A percentile compares a stretch with the other conserved stretches of the same genome.
phyloP scores from a whole-genome alignment of 2,113 vertebrate species.

The Blennius ocellaris region DNA sequence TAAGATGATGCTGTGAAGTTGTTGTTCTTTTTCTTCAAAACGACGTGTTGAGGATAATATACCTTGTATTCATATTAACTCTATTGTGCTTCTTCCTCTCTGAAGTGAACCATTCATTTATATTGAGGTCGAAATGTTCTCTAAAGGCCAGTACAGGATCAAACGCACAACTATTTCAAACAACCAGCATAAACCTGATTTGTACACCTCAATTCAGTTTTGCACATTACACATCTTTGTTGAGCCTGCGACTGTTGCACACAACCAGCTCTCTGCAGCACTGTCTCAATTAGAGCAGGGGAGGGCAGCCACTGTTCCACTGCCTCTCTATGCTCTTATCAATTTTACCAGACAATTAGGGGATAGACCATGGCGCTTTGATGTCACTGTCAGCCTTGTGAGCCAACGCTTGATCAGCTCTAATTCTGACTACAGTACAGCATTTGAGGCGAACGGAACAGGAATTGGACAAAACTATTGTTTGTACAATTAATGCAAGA shows the following conservation, averaged over 20 bases:
- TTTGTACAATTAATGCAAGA: conserved; percentile 54
- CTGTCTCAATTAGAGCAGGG: conserved; percentile 35
- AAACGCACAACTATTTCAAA: conserved; percentile 9
- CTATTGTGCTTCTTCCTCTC: not conserved
- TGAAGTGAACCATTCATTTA: not conserved
- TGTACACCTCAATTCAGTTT: conserved; percentile 39
- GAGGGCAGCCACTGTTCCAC: conserved; percentile 44
- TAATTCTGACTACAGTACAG: conserved; percentile 56
- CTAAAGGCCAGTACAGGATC: conserved; percentile 21
- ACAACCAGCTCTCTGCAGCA: conserved; percentile 30
- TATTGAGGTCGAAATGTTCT: conserved; percentile 4
- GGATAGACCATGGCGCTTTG: conserved; percentile 68
- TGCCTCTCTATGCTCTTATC: conserved; percentile 65
- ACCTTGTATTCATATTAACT: not conserved
- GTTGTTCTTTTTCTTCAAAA: no score
- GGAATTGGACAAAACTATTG: conserved; percentile 54
- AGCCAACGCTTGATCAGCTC: conserved; percentile 64
- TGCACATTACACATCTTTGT: conserved; percentile 36
- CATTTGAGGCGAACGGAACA: conserved; percentile 58
- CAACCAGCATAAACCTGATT: not conserved
- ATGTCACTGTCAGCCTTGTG: conserved; percentile 69
- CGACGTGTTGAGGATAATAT: no score
- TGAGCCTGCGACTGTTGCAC: conserved; percentile 19
- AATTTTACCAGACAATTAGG: conserved; percentile 76
- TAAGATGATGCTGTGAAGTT: no score